Base-by-base conservation (phyloP, 2,797 vertebrate genomes). In the Lagocephalus sceleratus region DNA sequence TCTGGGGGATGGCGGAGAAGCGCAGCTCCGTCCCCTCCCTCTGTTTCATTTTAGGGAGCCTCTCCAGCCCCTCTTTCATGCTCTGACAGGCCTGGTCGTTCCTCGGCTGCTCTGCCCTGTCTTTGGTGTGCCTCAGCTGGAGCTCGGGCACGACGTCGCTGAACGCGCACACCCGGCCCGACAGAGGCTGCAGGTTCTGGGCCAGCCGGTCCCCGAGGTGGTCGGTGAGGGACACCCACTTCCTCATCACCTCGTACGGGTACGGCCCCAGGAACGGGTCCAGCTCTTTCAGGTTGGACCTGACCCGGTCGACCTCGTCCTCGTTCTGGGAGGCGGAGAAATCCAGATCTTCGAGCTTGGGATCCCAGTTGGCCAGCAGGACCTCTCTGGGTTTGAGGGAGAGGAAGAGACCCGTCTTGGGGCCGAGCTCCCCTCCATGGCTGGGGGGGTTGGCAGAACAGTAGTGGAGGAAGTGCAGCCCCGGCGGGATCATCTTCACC, bases 401-500 rank as follows among this genome's bases (percentile, higher is more conserved):
- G 19, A 98, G 89, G 77, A 98, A 98, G 54, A 90, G 82, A 20
- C 97, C 95, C 14, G 78, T 91, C 67, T 93, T 96, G 6, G 96
- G 96, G 10, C 93, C 92, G 0, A 90, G 84, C 47, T 94, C 91
- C 2, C 81, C 85, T 19, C 86, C 86, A 12, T 83, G 81, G 38
- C 65, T 80, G 0, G 70, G 68, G 0, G 83, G 73, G 67, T 90
- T 90, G 2, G 83, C 89, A 5, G 94, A 90, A 67, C 92, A 93
- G 79, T 92, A 98, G 83, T 95, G 88, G 57, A 99, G 84, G 65
- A 98, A 97, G 78, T 99, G 97, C 17, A 99, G 81, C 3, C 97
- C 97, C 0, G 97, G 97, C 0, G 97, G 97, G 50, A 99, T 93
- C 96, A 99, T 98, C 89, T 99, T 99, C 40, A 98, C 88, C 0